Conservation (phyloP, 2,113 vertebrate genomes). For the Genyomyrus donnyi region DNA sequence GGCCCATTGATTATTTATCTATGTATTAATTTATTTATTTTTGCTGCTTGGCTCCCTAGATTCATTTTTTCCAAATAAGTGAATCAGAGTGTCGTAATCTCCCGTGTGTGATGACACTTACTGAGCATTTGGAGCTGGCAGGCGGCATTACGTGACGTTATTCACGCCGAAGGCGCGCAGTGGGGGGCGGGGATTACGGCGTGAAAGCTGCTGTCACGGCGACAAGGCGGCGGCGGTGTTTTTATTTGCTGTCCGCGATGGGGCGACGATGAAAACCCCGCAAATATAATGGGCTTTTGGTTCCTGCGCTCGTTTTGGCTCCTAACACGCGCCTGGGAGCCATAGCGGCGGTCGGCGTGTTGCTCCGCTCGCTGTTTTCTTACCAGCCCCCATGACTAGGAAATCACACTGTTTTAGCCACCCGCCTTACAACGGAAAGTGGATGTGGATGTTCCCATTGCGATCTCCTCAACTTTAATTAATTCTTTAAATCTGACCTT, state of each 20-base stretch:
- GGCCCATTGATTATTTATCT: not conserved
- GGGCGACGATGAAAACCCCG: not conserved
- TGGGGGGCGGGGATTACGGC: not conserved
- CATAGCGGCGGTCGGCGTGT: not conserved
- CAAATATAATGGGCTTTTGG: not conserved
- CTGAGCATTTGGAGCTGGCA: not conserved
- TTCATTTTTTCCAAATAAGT: conserved; percentile 1
- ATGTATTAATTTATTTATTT: not conserved
- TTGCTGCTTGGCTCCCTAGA: not conserved
- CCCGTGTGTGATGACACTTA: not conserved
- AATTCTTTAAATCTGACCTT: not conserved
- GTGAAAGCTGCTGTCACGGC: conserved; percentile 7
- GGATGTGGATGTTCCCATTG: not conserved
- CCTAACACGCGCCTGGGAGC: not conserved
- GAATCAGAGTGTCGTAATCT: not conserved
- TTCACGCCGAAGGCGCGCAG: not conserved
- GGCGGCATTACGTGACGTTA: not conserved
- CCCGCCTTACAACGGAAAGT: not conserved
- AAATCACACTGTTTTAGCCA: not conserved
- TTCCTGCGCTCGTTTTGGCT: not conserved
- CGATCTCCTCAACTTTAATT: not conserved
- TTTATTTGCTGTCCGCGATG: not conserved
- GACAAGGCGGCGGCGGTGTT: not conserved
- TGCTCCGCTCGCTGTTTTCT: not conserved
- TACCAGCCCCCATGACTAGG: not conserved